Evolutionary conservation across 2,797 vertebrate species (phyloP).

Genomic region (Sebastes taczanowskii): DNA sequence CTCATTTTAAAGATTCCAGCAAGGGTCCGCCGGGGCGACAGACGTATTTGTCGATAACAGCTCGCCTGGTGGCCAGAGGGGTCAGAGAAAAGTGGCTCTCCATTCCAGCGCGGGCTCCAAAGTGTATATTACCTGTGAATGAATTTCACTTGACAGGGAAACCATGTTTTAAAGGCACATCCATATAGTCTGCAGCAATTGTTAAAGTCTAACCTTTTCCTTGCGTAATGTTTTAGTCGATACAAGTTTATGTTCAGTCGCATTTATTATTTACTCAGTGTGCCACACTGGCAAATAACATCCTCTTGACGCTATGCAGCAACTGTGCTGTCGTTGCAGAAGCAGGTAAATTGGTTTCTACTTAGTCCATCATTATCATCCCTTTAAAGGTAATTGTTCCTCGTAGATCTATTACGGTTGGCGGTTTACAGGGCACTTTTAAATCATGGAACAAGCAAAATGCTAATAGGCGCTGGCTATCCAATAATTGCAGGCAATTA

Average conservation of each 20-base stretch:
- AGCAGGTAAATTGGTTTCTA: conserved; percentile 52
- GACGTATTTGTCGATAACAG: conserved; percentile 37
- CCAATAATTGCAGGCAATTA: conserved; percentile 82
- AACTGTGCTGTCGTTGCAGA: conserved; percentile 4
- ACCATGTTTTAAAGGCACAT: neutral
- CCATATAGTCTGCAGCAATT: neutral
- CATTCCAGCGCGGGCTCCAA: conserved; percentile 1
- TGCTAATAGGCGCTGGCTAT: conserved; percentile 74
- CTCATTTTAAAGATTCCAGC: conserved; percentile 37
- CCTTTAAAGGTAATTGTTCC: conserved; percentile 63
- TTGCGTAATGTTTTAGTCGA: neutral
- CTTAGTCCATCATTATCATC: conserved; percentile 54
- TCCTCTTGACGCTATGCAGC: neutral
- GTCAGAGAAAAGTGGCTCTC: conserved; percentile 45
- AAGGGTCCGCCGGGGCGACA: conserved; percentile 11
- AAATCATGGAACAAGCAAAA: conserved; percentile 75
- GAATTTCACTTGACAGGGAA: conserved; percentile 10
- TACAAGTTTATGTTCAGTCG: neutral
- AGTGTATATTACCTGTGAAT: conserved; percentile 44
- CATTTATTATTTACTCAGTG: neutral
- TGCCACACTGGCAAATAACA: conserved; percentile 5
- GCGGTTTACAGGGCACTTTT: conserved; percentile 50
- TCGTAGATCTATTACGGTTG: conserved; percentile 39
- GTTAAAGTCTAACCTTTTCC: neutral
- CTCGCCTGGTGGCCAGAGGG: conserved; percentile 21